These are phyloP conservation scores for Ranitomeya imitator DNA, from an alignment of 2,113 vertebrate genomes.

Conservation along the genomic window DNA sequence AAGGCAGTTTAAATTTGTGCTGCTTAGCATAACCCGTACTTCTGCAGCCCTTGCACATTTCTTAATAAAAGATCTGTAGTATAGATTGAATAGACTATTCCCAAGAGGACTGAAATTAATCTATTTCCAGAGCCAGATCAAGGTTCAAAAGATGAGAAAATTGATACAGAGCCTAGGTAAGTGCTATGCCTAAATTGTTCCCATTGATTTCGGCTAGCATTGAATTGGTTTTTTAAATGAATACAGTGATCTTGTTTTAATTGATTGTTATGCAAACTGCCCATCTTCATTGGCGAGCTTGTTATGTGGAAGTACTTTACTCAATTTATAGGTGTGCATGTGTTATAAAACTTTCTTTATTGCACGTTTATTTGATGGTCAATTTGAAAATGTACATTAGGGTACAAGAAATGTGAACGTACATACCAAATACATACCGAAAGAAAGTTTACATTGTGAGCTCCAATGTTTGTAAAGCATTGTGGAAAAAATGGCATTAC, in stretches of 20 bases:
- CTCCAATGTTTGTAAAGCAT: too few relatives aligned
- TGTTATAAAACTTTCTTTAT: neutral
- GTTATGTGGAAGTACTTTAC: neutral
- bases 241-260: slow-evolving; percentile 51
- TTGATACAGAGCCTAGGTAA: slow-evolving; percentile 43
- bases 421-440: too few relatives aligned
- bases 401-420: too few relatives aligned
- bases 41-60: slow-evolving; percentile 33
- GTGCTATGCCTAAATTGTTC: slow-evolving; percentile 39
- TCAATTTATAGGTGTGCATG: neutral
- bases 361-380: too few relatives aligned
- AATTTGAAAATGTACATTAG: too few relatives aligned
- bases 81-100: slow-evolving; percentile 34
- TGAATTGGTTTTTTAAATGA: slow-evolving; percentile 34
- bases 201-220: slow-evolving; percentile 49
- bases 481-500: too few relatives aligned
- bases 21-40: slow-evolving; percentile 33
- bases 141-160: slow-evolving; percentile 55
- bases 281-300: neutral
- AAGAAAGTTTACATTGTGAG: too few relatives aligned
- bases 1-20: neutral
- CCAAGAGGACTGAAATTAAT: slow-evolving; percentile 51
- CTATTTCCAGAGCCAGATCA: slow-evolving; percentile 49
- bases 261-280: slow-evolving; percentile 35
- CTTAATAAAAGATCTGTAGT: slow-evolving; percentile 47